phyloP scores from a whole-genome alignment of 2,797 vertebrate species.

The Epinephelus coioides region DNA sequence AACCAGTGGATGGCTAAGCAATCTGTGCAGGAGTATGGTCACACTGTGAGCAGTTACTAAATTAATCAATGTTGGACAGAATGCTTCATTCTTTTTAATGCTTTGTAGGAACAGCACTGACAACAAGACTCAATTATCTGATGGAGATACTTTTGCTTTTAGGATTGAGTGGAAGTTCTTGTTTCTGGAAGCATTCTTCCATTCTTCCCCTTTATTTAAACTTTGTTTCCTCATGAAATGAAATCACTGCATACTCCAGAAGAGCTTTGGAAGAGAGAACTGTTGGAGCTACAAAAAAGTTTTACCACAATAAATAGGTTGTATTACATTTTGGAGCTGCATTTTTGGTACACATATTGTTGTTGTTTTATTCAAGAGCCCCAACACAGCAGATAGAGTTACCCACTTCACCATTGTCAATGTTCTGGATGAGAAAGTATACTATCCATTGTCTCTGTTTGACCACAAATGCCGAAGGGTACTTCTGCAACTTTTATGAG shows the following conservation, averaged over 20 bases:
- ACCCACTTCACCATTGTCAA: slow-evolving; percentile 25
- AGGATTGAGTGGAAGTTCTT: background rate
- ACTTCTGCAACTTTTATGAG: slow-evolving; percentile 45
- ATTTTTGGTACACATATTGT: slow-evolving; percentile 27
- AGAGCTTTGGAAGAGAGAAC: background rate
- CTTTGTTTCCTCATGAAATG: slow-evolving; percentile 1
- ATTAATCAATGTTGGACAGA: slow-evolving; percentile 9
- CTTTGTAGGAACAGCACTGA: background rate
- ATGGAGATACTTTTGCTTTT: slow-evolving; percentile 3
- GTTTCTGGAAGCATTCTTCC: slow-evolving; percentile 5
- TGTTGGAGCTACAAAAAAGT: background rate
- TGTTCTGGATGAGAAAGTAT: slow-evolving; percentile 42
- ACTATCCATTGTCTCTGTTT: slow-evolving; percentile 61
- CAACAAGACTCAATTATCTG: background rate
- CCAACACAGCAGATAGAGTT: slow-evolving; percentile 57
- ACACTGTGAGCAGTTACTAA: background rate
- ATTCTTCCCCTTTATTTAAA: slow-evolving; percentile 10
- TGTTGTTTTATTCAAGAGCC: slow-evolving; percentile 40
- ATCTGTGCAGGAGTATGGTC: background rate
- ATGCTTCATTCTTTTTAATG: background rate
- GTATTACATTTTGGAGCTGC: slow-evolving; percentile 32
- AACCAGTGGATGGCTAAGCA: background rate
- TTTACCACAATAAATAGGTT: slow-evolving; percentile 30
- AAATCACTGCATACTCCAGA: background rate
- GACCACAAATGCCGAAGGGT: slow-evolving; percentile 54